Evolutionary conservation across 2,888 invertebrate species (phyloP).

Genomic region (Ptilodon capucinus): DNA sequence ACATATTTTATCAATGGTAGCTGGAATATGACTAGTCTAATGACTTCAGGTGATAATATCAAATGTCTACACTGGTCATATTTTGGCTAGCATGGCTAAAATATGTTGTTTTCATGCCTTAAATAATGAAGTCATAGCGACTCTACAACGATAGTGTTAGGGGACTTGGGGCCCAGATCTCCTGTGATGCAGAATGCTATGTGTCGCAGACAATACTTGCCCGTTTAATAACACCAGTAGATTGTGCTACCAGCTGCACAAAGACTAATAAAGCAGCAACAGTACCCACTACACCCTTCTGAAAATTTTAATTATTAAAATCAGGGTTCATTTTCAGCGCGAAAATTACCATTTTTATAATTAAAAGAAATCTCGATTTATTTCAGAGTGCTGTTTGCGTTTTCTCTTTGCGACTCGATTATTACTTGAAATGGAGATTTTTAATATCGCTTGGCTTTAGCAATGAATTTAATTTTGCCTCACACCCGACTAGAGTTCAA

Average conservation of each 20-base stretch:
- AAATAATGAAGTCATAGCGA: no score
- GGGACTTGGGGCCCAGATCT: no score
- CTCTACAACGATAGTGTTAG: no score
- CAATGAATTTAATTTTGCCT: conserved; percentile 2
- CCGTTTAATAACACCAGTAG: conserved; percentile 15
- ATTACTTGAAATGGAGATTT: conserved; percentile 4
- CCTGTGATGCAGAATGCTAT: no score
- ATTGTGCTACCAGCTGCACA: conserved; percentile 13
- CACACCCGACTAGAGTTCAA: neutral
- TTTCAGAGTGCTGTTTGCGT: conserved; percentile 9
- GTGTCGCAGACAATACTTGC: conserved; percentile 1
- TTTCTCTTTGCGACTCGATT: conserved; percentile 2
- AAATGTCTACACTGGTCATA: no score
- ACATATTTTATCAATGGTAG: no score
- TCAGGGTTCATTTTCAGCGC: conserved; percentile 1
- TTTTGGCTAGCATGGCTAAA: no score
- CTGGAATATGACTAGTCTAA: no score
- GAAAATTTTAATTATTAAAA: conserved; percentile 5
- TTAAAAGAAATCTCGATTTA: conserved; percentile 5
- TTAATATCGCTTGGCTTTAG: conserved; percentile 1
- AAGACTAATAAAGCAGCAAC: conserved; percentile 4
- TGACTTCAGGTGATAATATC: no score
- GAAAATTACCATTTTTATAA: conserved; percentile 10
- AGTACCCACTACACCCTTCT: conserved; percentile 1
- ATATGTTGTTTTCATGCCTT: no score